Evolutionary conservation across 1,140 invertebrate genomes (phyloP).

Genomic region (Tribolium madens): DNA sequence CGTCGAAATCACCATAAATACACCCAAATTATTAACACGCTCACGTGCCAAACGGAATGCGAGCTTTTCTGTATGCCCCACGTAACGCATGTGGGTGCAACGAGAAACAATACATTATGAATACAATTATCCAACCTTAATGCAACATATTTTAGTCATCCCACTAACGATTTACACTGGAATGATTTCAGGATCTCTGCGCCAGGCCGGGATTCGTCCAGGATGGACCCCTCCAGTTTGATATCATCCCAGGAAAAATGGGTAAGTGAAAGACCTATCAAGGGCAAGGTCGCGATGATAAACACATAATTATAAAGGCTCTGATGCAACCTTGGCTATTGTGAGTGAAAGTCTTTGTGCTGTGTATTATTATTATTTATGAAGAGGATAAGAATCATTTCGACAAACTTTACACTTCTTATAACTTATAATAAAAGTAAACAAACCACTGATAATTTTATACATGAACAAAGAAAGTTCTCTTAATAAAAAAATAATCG

Average conservation of each 20-base stretch:
- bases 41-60: slow-evolving; percentile 5
- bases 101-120: slow-evolving; percentile 35
- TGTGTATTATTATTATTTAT: neutral
- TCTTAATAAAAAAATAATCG: neutral
- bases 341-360: slow-evolving; percentile 26
- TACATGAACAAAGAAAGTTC: neutral
- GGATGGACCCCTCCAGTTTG: slow-evolving; percentile 82
- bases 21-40: slow-evolving; percentile 27
- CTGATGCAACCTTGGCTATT: slow-evolving; percentile 4
- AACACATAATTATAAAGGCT: neutral
- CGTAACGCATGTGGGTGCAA: slow-evolving; percentile 32
- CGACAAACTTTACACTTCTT: slow-evolving; percentile 5
- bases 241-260: slow-evolving; percentile 88
- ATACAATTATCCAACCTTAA: slow-evolving; percentile 35
- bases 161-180: neutral
- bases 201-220: slow-evolving; percentile 82
- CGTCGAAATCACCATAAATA: slow-evolving; percentile 25
- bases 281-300: neutral
- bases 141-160: slow-evolving; percentile 23
- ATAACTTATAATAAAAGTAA: neutral
- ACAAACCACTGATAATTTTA: neutral
- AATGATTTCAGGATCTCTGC: slow-evolving; percentile 78
- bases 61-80: slow-evolving; percentile 25
- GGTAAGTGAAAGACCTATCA: slow-evolving; percentile 71
- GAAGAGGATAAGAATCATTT: neutral